These are phyloP conservation scores for Nebria brevicollis DNA, from an alignment of 2,888 invertebrate species.

Conservation along the genomic window DNA sequence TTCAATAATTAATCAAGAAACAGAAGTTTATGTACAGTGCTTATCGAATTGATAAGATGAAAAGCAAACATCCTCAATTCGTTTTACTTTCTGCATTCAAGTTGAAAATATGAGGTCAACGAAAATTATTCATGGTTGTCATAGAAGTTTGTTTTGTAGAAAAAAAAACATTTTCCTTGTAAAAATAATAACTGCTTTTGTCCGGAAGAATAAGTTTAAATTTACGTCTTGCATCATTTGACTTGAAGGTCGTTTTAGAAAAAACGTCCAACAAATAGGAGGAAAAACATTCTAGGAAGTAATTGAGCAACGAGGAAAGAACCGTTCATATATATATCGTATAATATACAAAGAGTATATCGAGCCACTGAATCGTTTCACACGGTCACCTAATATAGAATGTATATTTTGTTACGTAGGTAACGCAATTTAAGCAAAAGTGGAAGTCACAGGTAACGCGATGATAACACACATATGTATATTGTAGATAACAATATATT, in stretches of 20 bases:
- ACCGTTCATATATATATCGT: not conserved
- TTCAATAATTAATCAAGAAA: too few relatives aligned
- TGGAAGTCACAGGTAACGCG: not conserved
- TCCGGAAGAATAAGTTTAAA: slow-evolving; percentile 32
- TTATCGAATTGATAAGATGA: too few relatives aligned
- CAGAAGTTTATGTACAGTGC: too few relatives aligned
- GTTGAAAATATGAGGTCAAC: not conserved
- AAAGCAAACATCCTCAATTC: too few relatives aligned
- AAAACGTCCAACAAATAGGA: not conserved
- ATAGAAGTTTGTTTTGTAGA: not conserved
- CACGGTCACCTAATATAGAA: not conserved
- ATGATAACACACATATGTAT: not conserved
- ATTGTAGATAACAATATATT: slow-evolving; percentile 15
- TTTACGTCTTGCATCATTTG: slow-evolving; percentile 41
- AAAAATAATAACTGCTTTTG: slow-evolving; percentile 21
- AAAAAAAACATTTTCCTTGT: slow-evolving; percentile 15
- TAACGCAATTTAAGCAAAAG: not conserved
- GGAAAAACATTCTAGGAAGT: slow-evolving; percentile 41
- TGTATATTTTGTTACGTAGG: not conserved
- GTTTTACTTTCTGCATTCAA: too few relatives aligned
- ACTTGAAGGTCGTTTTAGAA: slow-evolving; percentile 33
- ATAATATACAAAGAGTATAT: not conserved
- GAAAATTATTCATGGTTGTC: not conserved
- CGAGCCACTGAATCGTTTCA: not conserved
- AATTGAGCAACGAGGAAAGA: slow-evolving; percentile 37